Conservation (phyloP, 2,113 vertebrate species). For the Castor canadensis region DNA sequence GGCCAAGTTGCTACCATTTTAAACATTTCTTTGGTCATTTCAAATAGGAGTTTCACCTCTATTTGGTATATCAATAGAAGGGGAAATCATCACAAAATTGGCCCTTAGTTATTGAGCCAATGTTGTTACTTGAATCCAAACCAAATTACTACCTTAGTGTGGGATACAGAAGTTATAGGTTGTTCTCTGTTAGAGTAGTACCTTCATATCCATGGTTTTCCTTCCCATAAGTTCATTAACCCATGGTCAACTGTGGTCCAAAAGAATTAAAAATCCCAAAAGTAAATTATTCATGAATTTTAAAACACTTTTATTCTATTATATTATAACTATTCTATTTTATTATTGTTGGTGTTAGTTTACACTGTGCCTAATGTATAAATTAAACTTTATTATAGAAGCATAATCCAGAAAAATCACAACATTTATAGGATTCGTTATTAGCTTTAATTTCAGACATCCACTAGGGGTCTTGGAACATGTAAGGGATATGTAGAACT, state of each 20-base stretch:
- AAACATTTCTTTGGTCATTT: not conserved
- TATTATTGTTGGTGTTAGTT: not conserved
- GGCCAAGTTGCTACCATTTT: not conserved
- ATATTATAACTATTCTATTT: not conserved
- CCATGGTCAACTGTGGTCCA: not conserved
- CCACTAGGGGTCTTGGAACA: not conserved
- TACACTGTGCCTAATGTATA: not conserved
- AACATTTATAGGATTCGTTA: not conserved
- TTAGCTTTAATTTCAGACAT: not conserved
- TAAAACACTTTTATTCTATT: not conserved
- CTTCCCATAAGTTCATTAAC: not conserved
- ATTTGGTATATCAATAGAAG: not conserved
- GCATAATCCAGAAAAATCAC: not conserved
- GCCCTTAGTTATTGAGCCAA: not conserved
- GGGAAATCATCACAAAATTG: not conserved
- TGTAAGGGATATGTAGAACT: not conserved
- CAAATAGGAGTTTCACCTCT: not conserved
- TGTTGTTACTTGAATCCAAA: not conserved
- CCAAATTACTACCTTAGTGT: not conserved
- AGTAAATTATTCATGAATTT: not conserved
- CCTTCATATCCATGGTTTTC: not conserved
- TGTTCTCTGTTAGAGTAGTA: not conserved
- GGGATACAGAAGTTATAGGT: not conserved
- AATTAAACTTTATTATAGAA: not conserved
- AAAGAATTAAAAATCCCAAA: not conserved